phyloP scores from a whole-genome alignment of 2,888 invertebrate genomes.

The Rhodophaea formosa region DNA sequence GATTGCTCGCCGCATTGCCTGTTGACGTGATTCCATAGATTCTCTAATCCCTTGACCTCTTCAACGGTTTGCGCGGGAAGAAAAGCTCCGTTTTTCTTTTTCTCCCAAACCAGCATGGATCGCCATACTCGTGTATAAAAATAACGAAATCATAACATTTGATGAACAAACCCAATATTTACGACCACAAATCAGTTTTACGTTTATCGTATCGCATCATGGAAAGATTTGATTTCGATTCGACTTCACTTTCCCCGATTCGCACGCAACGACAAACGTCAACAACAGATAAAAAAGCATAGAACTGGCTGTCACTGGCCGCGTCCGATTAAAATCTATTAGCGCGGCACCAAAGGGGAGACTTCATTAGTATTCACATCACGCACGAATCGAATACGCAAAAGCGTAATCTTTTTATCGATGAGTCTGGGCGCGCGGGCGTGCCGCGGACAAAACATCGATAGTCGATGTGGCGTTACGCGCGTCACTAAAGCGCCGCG shows the following conservation, averaged over 20 bases:
- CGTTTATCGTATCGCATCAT: conserved; percentile 2
- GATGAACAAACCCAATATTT: background rate
- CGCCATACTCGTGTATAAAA: too few species aligned
- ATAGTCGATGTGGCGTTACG: conserved; percentile 45
- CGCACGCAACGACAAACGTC: conserved; percentile 16
- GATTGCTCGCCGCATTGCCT: too few species aligned
- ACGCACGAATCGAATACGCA: conserved; percentile 73
- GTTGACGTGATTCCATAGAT: too few species aligned
- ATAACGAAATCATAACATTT: background rate
- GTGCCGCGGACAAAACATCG: conserved; percentile 51
- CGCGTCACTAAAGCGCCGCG: conserved; percentile 42
- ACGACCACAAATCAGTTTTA: background rate
- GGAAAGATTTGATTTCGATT: conserved; percentile 7
- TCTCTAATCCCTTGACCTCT: too few species aligned
- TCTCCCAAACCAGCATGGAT: too few species aligned
- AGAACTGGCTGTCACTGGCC: conserved; percentile 50
- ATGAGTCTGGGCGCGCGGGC: conserved; percentile 41
- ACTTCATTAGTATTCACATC: conserved; percentile 72
- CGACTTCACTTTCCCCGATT: conserved; percentile 8
- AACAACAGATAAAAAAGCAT: conserved; percentile 22
- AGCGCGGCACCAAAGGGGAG: conserved; percentile 59
- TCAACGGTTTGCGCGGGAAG: too few species aligned
- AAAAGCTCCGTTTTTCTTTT: too few species aligned
- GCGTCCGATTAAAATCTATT: conserved; percentile 76
- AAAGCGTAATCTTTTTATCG: conserved; percentile 78